phyloP scores from a whole-genome alignment of 2,113 vertebrate species.

The Leptobrachium ailaonicum region DNA sequence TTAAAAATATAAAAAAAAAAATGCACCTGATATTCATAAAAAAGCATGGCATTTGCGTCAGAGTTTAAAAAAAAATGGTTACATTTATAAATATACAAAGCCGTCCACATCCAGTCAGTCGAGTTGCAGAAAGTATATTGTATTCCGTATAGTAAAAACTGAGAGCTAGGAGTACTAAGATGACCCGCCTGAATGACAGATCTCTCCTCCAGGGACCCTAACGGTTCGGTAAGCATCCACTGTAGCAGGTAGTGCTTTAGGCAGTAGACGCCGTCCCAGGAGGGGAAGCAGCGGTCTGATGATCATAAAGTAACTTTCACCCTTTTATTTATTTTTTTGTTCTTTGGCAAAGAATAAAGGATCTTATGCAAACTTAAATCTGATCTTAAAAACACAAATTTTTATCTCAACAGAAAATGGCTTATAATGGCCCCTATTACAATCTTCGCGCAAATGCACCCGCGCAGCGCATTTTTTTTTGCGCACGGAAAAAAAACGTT shows the following conservation, averaged over 20 bases:
- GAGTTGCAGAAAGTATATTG: not conserved
- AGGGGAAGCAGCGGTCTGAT: not conserved
- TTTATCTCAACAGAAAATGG: too few relatives aligned
- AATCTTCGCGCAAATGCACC: too few relatives aligned
- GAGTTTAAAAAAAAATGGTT: too few relatives aligned
- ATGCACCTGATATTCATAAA: too few relatives aligned
- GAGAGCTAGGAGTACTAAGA: not conserved
- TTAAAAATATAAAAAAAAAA: too few relatives aligned
- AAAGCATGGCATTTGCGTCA: too few relatives aligned
- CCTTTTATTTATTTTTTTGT: not conserved
- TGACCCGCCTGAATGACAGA: conserved; percentile 6
- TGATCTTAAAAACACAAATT: too few relatives aligned
- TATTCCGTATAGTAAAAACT: not conserved
- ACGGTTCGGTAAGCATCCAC: not conserved
- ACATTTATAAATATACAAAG: too few relatives aligned
- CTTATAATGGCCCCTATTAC: too few relatives aligned
- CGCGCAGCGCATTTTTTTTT: too few relatives aligned
- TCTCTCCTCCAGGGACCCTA: conserved; percentile 3
- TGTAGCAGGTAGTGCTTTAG: conserved; percentile 7
- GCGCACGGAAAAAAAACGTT: too few relatives aligned
- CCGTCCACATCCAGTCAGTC: too few relatives aligned
- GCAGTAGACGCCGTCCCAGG: not conserved
- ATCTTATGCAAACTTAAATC: not conserved
- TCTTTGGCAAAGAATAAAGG: not conserved
- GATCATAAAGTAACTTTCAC: not conserved